Conservation (phyloP, 30 jellyfish, hydroid and myxozoan species). For the Hydra vulgaris region DNA sequence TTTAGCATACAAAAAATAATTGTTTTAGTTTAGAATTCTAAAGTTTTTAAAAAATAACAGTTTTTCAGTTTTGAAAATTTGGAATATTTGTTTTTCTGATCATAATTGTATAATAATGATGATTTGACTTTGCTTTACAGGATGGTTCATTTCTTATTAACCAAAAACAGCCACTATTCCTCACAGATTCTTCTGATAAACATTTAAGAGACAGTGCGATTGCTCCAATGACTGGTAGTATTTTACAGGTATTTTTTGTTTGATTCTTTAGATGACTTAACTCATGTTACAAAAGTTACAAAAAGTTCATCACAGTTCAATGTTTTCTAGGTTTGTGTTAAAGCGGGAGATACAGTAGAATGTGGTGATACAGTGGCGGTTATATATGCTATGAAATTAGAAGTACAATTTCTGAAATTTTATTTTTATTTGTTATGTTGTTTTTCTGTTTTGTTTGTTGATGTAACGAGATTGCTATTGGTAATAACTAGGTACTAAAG, state of each 20-base stretch:
- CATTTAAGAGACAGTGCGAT: constrained; percentile 49
- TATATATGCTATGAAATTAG: constrained; percentile 86
- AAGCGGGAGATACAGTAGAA: constrained; percentile 59
- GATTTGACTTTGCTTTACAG: constrained; percentile 25
- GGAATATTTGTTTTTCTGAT: no score
- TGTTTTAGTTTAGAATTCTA: no score
- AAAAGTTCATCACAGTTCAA: no score
- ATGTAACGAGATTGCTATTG: no score
- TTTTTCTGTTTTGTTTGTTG: no score
- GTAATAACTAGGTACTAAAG: no score
- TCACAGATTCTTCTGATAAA: constrained; percentile 33
- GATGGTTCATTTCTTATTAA: constrained; percentile 43
- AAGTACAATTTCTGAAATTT: constrained; percentile 32
- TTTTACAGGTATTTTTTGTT: constrained; percentile 34
- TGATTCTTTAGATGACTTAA: no score
- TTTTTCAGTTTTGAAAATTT: no score
- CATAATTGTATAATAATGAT: no score
- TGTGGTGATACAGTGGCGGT: constrained; percentile 62
- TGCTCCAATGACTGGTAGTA: constrained; percentile 94
- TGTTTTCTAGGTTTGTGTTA: constrained; percentile 55
- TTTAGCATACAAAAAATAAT: no score
- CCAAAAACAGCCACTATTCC: constrained; percentile 59
- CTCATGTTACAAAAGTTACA: no score
- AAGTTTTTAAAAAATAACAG: no score
- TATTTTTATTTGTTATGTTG: not conserved